phyloP scores from a whole-genome alignment of 2,113 vertebrate species.

The Actenoides lindsayi region DNA sequence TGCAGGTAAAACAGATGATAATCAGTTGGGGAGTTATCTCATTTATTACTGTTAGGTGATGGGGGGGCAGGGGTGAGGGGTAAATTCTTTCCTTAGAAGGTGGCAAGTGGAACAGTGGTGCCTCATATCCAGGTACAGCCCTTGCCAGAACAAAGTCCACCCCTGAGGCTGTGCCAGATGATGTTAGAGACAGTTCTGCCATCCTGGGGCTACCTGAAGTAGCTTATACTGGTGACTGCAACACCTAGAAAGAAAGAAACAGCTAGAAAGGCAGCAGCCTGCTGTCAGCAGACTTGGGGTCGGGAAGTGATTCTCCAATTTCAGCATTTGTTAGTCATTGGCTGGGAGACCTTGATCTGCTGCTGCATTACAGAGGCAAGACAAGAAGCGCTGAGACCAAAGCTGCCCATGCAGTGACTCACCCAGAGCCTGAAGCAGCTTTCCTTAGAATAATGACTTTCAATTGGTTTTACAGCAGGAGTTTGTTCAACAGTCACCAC shows the following conservation, averaged over 20 bases:
- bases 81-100: neutral
- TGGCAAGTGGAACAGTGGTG: neutral
- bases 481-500: neutral
- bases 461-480: constrained; percentile 18
- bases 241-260: neutral
- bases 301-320: neutral
- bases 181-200: neutral
- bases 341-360: neutral
- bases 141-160: neutral
- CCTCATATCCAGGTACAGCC: neutral
- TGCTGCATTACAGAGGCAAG: neutral
- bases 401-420: neutral
- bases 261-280: neutral
- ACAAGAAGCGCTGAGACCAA: neutral
- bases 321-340: neutral
- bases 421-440: neutral
- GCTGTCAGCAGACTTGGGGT: neutral
- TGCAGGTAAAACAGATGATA: constrained; percentile 51
- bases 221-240: neutral
- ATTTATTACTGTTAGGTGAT: constrained; percentile 31
- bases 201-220: neutral
- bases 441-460: constrained; percentile 23
- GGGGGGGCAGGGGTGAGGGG: neutral
- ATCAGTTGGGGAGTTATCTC: constrained; percentile 32
- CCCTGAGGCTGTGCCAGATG: neutral